Conservation (phyloP, 2,113 vertebrate genomes). For the Salvelinus fontinalis region DNA sequence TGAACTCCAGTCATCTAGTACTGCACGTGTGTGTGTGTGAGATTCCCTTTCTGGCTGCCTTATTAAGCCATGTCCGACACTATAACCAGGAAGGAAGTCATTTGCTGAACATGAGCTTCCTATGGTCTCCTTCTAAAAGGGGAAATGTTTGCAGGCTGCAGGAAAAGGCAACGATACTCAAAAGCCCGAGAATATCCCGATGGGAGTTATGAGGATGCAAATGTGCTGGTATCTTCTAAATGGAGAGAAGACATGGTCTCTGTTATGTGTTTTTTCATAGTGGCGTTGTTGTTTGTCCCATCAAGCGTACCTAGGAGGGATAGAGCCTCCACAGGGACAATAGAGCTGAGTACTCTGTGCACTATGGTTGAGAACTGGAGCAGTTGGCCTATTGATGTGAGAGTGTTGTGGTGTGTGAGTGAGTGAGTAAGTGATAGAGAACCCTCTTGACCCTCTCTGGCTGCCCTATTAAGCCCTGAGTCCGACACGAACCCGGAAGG, state of each 20-base stretch:
- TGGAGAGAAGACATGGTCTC: too few species aligned
- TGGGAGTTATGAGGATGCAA: too few species aligned
- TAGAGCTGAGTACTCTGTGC: neutral
- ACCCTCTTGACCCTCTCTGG: constrained; percentile 14
- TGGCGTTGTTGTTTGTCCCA: neutral
- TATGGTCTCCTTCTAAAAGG: constrained; percentile 72
- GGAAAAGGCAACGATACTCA: neutral
- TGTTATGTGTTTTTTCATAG: neutral
- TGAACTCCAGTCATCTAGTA: neutral
- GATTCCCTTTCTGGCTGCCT: too few species aligned
- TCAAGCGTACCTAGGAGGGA: neutral
- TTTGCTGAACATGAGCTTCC: constrained; percentile 86
- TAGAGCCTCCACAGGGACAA: neutral
- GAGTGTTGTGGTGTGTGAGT: neutral
- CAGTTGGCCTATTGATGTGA: neutral
- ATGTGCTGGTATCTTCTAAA: too few species aligned
- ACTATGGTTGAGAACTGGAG: neutral
- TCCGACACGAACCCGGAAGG: constrained; percentile 81
- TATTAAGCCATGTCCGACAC: constrained; percentile 47
- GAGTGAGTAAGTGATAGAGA: neutral
- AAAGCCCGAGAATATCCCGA: neutral
- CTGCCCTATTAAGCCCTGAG: constrained; percentile 16
- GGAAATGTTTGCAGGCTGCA: constrained; percentile 31
- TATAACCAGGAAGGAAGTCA: constrained; percentile 84
- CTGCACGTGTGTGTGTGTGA: neutral